phyloP scores from a whole-genome alignment of 2,888 invertebrate genomes.

The Leptogaster cylindrica region DNA sequence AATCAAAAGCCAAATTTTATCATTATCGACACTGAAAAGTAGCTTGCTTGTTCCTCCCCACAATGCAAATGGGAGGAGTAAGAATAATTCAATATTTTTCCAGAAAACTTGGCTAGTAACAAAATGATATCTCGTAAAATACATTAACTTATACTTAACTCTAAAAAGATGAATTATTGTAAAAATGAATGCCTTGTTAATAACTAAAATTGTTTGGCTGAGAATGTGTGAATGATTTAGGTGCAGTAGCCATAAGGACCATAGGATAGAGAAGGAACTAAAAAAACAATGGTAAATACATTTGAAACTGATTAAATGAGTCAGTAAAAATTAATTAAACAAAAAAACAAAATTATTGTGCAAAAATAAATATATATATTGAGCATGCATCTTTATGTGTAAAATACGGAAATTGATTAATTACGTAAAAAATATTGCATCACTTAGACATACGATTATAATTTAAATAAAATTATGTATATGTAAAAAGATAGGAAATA shows the following conservation, averaged over 20 bases:
- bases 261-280: conserved; percentile 24
- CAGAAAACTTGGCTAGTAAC: too few relatives aligned
- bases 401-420: neutral
- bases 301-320: neutral
- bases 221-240: neutral
- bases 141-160: too few relatives aligned
- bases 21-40: too few relatives aligned
- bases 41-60: too few relatives aligned
- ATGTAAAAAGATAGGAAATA: conserved; percentile 34
- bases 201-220: conserved; percentile 13
- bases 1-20: too few relatives aligned
- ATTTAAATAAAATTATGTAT: conserved; percentile 37
- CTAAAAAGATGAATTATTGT: too few relatives aligned
- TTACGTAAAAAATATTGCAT: conserved; percentile 11
- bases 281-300: neutral
- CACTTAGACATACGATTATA: conserved; percentile 8
- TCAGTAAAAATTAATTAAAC: neutral
- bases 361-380: neutral
- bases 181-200: conserved; percentile 29
- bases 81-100: too few relatives aligned
- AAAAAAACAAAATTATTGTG: conserved; percentile 8
- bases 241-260: conserved; percentile 4
- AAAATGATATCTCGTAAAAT: too few relatives aligned
- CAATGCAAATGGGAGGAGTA: too few relatives aligned
- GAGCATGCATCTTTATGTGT: too few relatives aligned